These are phyloP conservation scores for Anastrepha obliqua DNA, from an alignment of 1,140 invertebrate genomes.

Conservation along the genomic window DNA sequence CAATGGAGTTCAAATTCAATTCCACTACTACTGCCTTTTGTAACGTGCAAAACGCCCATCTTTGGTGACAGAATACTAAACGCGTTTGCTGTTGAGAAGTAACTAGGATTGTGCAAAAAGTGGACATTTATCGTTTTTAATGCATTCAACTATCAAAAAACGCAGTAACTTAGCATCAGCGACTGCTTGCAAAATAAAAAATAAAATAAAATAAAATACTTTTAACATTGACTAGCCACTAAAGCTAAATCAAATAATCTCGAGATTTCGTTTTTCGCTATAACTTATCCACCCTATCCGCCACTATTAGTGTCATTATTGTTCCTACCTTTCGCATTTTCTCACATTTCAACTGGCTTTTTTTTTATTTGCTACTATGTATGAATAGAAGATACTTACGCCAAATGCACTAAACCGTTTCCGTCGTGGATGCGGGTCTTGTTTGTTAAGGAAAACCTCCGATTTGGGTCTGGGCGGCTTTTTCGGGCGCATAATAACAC, in stretches of 20 bases:
- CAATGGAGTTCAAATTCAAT: too few relatives aligned
- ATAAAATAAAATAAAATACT: too few relatives aligned
- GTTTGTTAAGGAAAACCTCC: conserved; percentile 86
- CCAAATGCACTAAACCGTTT: conserved; percentile 94
- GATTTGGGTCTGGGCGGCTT: conserved; percentile 92
- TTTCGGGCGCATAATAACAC: conserved; percentile 90
- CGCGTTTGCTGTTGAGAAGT: not conserved
- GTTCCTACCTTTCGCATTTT: not conserved
- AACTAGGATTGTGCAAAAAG: not conserved
- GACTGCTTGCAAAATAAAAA: too few relatives aligned
- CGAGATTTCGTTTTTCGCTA: not conserved
- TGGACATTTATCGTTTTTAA: not conserved
- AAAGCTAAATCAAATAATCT: too few relatives aligned
- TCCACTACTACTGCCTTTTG: too few relatives aligned
- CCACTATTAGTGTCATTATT: too few relatives aligned
- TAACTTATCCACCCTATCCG: not conserved
- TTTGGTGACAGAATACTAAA: too few relatives aligned
- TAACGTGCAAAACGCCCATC: too few relatives aligned
- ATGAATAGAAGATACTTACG: conserved; percentile 78
- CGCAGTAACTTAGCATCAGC: too few relatives aligned
- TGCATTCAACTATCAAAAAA: not conserved
- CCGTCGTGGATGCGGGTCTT: conserved; percentile 80
- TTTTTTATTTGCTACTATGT: not conserved
- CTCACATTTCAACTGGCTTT: not conserved
- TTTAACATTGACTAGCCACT: too few relatives aligned